Evolutionary conservation across 23 tunicate species (phyloP), one percentile per base, ranked within the genome.

Genomic region (Ascidia mentula): DNA sequence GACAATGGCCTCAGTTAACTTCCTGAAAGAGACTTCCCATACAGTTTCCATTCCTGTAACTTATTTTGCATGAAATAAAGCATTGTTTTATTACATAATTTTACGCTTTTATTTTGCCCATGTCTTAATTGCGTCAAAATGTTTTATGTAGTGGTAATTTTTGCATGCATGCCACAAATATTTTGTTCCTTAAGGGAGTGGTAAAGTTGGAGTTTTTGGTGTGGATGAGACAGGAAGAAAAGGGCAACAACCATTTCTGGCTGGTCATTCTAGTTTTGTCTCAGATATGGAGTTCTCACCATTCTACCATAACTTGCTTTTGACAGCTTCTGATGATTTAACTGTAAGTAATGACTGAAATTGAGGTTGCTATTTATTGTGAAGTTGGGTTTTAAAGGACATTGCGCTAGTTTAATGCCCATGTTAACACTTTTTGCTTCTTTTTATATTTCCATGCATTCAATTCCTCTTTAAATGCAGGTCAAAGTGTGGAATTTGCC

Each of bases 401-500:
- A n/a, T n/a, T n/a, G n/a, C n/a, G n/a, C n/a, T n/a, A n/a, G n/a
- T n/a, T n/a, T n/a, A n/a, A n/a, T n/a, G n/a, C n/a, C n/a, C n/a
- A n/a, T n/a, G n/a, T n/a, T n/a, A n/a, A n/a, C n/a, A n/a, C n/a
- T n/a, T n/a, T n/a, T n/a, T n/a, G n/a, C 53, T 42, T 15, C 53
- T 42, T 15, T 9, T 42, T 42, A 42, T 12, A 42, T 9, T 42
- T 42, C 53, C 12, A 42, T 42, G 53, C 53, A 42, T 42, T 9
- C 15, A 42, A 42, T 42, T 42, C 15, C 34, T 30, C 0, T 15
- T 36, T 24, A 61, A 17, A 13, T 65, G 59, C 77, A 93, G 98
- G 93, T 93, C 3, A 93, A 88, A 40, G 59, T 93, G 0, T 93
- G 98, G 98, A 72, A 82, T 18, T 46, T 93, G 0, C 98, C 98